These are phyloP conservation scores for Drosophila subpulchrella DNA, from an alignment of 1,140 invertebrate species.

Conservation along the genomic window DNA sequence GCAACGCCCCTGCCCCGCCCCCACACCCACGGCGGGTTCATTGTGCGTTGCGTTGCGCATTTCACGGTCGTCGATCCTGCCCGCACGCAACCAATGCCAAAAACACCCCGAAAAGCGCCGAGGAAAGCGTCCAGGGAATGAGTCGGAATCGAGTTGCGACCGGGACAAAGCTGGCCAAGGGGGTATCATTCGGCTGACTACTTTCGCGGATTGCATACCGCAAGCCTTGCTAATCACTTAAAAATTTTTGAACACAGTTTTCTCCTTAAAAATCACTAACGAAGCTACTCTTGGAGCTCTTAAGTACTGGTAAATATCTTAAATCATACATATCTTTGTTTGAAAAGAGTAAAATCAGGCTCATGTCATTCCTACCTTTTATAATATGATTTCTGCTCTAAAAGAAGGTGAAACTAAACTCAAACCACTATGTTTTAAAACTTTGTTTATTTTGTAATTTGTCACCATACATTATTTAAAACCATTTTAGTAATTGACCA, in stretches of 20 bases:
- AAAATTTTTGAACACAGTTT: not conserved
- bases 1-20: conserved; percentile 1
- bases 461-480: not conserved
- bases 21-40: conserved; percentile 58
- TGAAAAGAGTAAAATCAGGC: too few relatives aligned
- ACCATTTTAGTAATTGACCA: not conserved
- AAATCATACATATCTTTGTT: not conserved
- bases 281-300: not conserved
- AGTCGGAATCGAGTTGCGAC: conserved; percentile 1
- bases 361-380: not conserved
- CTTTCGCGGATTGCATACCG: not conserved
- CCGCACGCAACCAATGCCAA: conserved; percentile 63
- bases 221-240: not conserved
- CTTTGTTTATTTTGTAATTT: not conserved
- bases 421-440: not conserved
- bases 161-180: conserved; percentile 19
- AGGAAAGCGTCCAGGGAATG: conserved; percentile 11
- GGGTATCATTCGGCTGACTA: conserved; percentile 13
- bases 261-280: not conserved
- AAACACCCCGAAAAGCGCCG: conserved; percentile 50
- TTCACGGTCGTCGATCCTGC: conserved; percentile 82
- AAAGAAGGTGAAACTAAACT: too few relatives aligned
- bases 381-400: not conserved
- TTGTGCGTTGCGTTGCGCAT: conserved; percentile 75
- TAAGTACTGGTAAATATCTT: not conserved